A percentile compares a stretch with the other conserved stretches of the same genome.
phyloP scores from a whole-genome alignment of 1,140 invertebrate genomes.

The Drosophila sproati region DNA sequence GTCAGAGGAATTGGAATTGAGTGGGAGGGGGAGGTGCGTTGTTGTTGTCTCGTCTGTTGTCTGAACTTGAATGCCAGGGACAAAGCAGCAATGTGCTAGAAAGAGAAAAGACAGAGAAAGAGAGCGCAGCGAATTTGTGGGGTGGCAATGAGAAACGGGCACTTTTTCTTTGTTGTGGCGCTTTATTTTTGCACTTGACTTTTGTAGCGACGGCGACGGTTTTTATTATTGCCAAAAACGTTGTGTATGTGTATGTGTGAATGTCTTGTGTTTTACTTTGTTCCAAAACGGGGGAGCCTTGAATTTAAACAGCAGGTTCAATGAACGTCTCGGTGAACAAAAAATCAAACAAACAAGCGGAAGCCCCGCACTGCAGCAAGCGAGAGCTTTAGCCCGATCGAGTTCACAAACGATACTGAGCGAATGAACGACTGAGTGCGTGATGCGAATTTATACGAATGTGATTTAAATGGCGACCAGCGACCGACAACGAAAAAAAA shows the following conservation, averaged over 20 bases:
- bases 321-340: slow-evolving; percentile 53
- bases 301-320: slow-evolving; percentile 59
- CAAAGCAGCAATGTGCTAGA: slow-evolving; percentile 3
- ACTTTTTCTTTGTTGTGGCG: slow-evolving; percentile 67
- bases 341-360: slow-evolving; percentile 37
- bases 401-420: slow-evolving; percentile 51
- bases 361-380: slow-evolving; percentile 25
- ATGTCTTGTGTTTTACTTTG: slow-evolving; percentile 67
- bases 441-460: slow-evolving; percentile 48
- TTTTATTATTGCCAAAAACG: slow-evolving; percentile 73
- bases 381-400: slow-evolving; percentile 42
- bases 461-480: slow-evolving; percentile 34
- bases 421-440: slow-evolving; percentile 28
- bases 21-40: slow-evolving; percentile 20
- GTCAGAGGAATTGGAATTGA: slow-evolving; percentile 45
- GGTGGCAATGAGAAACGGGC: slow-evolving; percentile 5
- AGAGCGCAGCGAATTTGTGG: slow-evolving; percentile 7
- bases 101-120: slow-evolving; percentile 21
- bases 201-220: slow-evolving; percentile 60
- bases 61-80: slow-evolving; percentile 60
- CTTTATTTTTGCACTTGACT: slow-evolving; percentile 73
- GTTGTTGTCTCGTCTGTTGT: slow-evolving; percentile 34
- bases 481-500: neutral
- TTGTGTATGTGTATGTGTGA: slow-evolving; percentile 38
- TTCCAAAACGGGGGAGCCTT: slow-evolving; percentile 60